A percentile compares a stretch with the other conserved stretches of the same genome.
Conservation (phyloP, 2,888 invertebrate genomes). For the Diachrysia chrysitis region DNA sequence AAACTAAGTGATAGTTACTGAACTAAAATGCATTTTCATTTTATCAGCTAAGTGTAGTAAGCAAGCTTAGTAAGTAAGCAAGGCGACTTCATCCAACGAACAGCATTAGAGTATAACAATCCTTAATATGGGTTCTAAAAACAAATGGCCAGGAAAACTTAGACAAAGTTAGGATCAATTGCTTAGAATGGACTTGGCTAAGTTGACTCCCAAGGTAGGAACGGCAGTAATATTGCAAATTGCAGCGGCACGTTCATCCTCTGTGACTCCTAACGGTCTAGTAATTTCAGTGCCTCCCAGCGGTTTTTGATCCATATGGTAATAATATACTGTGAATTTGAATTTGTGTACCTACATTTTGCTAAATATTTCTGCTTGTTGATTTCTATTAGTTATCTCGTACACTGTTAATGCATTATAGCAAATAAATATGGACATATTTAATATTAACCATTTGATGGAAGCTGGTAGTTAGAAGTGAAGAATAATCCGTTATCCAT, state of each 20-base stretch:
- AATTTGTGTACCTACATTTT: slow-evolving; percentile 22
- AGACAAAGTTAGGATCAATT: slow-evolving; percentile 46
- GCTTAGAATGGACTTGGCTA: slow-evolving; percentile 42
- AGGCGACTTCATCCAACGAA: slow-evolving; percentile 31
- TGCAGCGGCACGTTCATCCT: slow-evolving; percentile 18
- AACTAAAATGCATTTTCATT: slow-evolving; percentile 38
- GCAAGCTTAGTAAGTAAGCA: neutral
- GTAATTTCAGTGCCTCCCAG: slow-evolving; percentile 30
- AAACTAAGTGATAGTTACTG: slow-evolving; percentile 20
- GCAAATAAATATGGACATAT: no score
- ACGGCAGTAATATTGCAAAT: slow-evolving; percentile 42
- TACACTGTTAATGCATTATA: no score
- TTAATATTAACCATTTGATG: neutral
- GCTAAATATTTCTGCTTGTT: neutral
- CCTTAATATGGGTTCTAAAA: slow-evolving; percentile 41
- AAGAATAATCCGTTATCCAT: neutral
- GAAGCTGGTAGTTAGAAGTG: neutral
- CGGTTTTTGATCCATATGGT: slow-evolving; percentile 30
- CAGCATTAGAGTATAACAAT: slow-evolving; percentile 27
- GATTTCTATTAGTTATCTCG: neutral
- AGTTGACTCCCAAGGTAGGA: slow-evolving; percentile 43
- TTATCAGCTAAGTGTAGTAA: slow-evolving; percentile 40
- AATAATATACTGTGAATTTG: slow-evolving; percentile 39
- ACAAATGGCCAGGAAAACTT: slow-evolving; percentile 42
- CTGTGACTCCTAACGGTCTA: slow-evolving; percentile 20